phyloP scores from a whole-genome alignment of 2,888 invertebrate species.

The Eupsilia transversa region DNA sequence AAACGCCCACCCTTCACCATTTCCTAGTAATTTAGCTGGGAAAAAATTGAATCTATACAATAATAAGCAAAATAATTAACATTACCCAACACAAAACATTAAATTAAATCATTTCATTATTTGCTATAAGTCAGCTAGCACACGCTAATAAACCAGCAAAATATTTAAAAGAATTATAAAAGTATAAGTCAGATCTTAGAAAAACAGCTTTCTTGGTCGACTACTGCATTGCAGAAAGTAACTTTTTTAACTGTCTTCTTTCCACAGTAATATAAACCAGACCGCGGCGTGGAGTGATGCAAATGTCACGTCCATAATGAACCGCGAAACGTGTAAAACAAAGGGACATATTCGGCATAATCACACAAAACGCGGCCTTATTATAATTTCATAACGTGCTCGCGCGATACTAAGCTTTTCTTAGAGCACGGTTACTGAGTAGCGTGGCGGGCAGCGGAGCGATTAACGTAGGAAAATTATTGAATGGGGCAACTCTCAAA shows the following conservation, averaged over 20 bases:
- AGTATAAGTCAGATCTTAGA: no score
- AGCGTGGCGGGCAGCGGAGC: neutral
- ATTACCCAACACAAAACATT: no score
- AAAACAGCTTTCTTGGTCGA: neutral
- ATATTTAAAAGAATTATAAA: no score
- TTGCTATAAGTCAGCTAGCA: no score
- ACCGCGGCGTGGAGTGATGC: constrained; percentile 44
- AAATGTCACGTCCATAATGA: constrained; percentile 44
- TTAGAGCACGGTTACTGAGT: neutral
- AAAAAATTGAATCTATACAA: no score
- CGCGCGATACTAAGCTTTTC: constrained; percentile 1
- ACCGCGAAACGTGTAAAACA: constrained; percentile 37
- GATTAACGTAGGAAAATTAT: no score
- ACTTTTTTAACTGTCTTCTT: neutral
- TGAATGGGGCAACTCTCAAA: no score
- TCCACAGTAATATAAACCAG: constrained; percentile 1
- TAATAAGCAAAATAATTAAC: no score
- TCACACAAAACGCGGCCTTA: constrained; percentile 65
- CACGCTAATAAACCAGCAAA: no score
- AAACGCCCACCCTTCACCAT: no score
- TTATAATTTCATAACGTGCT: constrained; percentile 72
- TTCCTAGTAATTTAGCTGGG: no score
- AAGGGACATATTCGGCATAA: constrained; percentile 60
- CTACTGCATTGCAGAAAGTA: neutral
- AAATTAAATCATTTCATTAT: no score